phyloP scores from a whole-genome alignment of 2,113 vertebrate species.

The Atractosteus spatula region DNA sequence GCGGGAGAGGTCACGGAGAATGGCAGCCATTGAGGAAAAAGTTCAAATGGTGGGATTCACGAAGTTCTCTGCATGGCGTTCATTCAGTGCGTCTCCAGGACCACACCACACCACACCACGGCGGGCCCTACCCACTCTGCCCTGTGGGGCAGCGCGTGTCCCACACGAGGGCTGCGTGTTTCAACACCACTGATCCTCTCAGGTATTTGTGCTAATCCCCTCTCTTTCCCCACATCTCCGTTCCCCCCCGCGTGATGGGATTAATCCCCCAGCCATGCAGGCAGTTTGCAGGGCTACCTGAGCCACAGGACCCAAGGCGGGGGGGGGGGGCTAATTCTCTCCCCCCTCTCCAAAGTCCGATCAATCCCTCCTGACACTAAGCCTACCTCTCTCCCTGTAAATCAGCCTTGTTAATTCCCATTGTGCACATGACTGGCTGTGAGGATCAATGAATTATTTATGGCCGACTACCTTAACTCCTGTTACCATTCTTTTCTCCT shows the following conservation, averaged over 20 bases:
- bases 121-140: neutral
- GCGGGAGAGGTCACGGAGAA: too few species aligned
- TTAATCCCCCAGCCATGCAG: slow-evolving; percentile 36
- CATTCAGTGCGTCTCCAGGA: too few species aligned
- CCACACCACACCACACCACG: too few species aligned
- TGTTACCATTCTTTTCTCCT: neutral
- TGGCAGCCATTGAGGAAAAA: too few species aligned
- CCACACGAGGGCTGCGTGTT: neutral
- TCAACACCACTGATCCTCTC: slow-evolving; percentile 35
- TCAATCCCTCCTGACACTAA: neutral
- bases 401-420: neutral
- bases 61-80: too few species aligned
- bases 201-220: slow-evolving; percentile 34
- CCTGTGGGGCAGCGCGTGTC: neutral
- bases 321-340: too few species aligned
- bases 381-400: neutral
- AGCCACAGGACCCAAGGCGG: too few species aligned
- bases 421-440: neutral
- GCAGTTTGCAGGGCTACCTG: neutral
- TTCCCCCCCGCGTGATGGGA: slow-evolving; percentile 44
- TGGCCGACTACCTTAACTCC: neutral
- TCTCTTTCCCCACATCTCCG: slow-evolving; percentile 40
- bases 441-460: slow-evolving; percentile 10
- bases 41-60: too few species aligned
- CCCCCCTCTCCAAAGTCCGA: neutral